Evolutionary conservation across 2,888 invertebrate species (phyloP).

Genomic region (Xestoiulus laeticollis): DNA sequence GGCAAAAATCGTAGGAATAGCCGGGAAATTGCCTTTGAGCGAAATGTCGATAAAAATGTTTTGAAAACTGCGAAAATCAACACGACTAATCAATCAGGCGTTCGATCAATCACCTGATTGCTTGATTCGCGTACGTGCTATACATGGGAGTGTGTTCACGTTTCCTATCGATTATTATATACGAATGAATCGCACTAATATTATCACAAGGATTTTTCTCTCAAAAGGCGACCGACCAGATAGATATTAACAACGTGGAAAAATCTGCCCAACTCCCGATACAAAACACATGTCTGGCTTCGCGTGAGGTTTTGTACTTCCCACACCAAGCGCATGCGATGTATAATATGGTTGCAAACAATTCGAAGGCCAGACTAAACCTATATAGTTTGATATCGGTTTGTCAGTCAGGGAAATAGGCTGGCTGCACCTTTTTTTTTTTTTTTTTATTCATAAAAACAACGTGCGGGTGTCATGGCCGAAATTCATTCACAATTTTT

Average conservation of each 20-base stretch:
- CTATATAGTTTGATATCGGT: background rate
- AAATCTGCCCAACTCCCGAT: background rate
- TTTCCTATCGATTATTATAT: background rate
- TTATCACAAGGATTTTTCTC: background rate
- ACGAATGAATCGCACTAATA: background rate
- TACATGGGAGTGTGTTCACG: background rate
- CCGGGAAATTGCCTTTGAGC: background rate
- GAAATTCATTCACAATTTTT: conserved; percentile 1
- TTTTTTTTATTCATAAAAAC: conserved; percentile 12
- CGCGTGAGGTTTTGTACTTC: background rate
- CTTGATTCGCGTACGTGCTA: background rate
- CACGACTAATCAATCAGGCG: conserved; percentile 22
- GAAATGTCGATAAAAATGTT: background rate
- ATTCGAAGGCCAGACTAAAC: background rate
- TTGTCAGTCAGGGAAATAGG: background rate
- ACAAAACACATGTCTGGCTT: conserved; percentile 1
- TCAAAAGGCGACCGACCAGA: background rate
- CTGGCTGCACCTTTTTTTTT: background rate
- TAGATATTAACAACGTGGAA: background rate
- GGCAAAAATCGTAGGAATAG: background rate
- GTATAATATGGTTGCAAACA: background rate
- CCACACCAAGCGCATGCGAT: background rate
- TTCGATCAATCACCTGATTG: background rate
- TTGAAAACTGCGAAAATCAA: background rate
- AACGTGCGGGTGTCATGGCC: background rate